Conservation (phyloP, 2,888 invertebrate species). For the Gortyna flavago region DNA sequence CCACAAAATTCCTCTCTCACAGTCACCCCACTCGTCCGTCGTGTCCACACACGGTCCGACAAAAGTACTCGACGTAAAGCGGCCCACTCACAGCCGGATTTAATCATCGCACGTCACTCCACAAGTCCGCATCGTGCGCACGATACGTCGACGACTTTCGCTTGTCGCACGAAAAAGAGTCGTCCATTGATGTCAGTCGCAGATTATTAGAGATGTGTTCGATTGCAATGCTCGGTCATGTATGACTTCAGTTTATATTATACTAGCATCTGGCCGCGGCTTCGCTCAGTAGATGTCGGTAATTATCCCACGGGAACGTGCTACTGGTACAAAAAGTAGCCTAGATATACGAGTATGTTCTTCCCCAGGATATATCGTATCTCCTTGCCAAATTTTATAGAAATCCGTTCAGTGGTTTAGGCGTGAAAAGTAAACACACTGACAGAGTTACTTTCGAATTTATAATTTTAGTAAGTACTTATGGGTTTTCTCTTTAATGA, state of each 20-base stretch:
- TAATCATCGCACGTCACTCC: conserved; percentile 67
- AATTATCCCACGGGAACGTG: no score
- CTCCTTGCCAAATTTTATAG: no score
- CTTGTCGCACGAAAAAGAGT: conserved; percentile 39
- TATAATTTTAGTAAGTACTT: no score
- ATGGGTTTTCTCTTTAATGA: no score
- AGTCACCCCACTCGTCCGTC: conserved; percentile 52
- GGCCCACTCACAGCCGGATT: conserved; percentile 61
- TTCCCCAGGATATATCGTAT: no score
- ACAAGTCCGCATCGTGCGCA: conserved; percentile 14
- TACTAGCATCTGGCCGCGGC: no score
- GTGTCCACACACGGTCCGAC: conserved; percentile 59
- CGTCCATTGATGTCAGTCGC: conserved; percentile 50
- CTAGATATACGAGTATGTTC: no score
- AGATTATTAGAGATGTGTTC: conserved; percentile 22
- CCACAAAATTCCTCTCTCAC: neutral
- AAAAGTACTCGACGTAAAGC: conserved; percentile 67
- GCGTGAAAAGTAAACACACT: no score
- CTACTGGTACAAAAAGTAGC: no score
- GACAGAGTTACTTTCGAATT: no score
- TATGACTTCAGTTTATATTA: neutral
- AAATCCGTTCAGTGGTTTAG: no score
- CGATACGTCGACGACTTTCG: conserved; percentile 36
- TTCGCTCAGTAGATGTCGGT: no score
- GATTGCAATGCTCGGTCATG: neutral